These are phyloP conservation scores for Gobio gobio DNA, from an alignment of 2,113 vertebrate genomes.

Conservation along the genomic window DNA sequence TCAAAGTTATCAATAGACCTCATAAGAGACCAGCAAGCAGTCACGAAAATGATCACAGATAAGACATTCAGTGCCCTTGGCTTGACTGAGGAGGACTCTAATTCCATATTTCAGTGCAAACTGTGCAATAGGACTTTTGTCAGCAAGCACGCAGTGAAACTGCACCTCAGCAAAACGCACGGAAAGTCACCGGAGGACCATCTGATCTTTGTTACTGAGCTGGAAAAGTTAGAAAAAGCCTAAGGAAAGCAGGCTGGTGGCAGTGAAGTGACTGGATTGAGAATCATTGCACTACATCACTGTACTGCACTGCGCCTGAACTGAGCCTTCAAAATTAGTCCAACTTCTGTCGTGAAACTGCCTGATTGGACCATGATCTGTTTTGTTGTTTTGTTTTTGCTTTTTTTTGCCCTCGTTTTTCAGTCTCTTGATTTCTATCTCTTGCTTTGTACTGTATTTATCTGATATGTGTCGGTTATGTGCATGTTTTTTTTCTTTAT, in stretches of 20 bases:
- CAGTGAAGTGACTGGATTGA: conserved; percentile 83
- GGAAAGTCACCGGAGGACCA: conserved; percentile 99
- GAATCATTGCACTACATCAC: conserved; percentile 87
- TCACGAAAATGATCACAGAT: conserved; percentile 86
- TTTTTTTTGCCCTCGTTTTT: conserved; percentile 65
- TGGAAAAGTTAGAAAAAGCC: conserved; percentile 89
- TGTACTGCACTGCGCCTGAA: conserved; percentile 92
- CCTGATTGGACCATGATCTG: conserved; percentile 87
- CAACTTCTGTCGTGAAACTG: conserved; percentile 86
- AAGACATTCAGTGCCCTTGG: conserved; percentile 87
- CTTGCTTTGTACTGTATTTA: conserved; percentile 77
- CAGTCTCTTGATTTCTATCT: conserved; percentile 64
- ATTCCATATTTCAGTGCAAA: conserved; percentile 95
- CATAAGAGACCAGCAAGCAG: conserved; percentile 91
- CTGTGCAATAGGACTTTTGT: conserved; percentile 98
- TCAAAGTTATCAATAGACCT: conserved; percentile 95
- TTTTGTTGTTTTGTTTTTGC: conserved; percentile 51
- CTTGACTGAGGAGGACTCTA: conserved; percentile 88
- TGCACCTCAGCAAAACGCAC: conserved; percentile 99
- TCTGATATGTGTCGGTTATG: conserved; percentile 68
- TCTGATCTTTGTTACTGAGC: conserved; percentile 95
- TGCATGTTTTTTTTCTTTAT: conserved; percentile 78
- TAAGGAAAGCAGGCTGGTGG: conserved; percentile 73
- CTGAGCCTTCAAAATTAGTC: conserved; percentile 92
- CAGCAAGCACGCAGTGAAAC: conserved; percentile 98